These are phyloP conservation scores for Carassius gibelio DNA, from an alignment of 2,113 vertebrate species.

Conservation along the genomic window DNA sequence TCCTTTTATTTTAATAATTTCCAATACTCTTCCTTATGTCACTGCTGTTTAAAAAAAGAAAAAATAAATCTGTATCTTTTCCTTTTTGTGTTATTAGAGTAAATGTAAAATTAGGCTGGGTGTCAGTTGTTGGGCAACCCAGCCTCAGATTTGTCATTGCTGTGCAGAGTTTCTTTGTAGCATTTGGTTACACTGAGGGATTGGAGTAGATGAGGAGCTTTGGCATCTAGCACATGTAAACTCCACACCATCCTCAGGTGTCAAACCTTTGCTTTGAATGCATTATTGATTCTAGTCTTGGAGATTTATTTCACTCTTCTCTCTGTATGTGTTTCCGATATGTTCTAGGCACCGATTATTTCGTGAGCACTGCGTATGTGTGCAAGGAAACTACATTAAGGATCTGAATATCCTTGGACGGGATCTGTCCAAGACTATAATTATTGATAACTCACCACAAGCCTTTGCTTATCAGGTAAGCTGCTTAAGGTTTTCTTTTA, in stretches of 20 bases:
- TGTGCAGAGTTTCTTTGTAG: slow-evolving; percentile 27
- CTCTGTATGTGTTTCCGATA: slow-evolving; percentile 34
- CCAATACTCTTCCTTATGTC: background rate
- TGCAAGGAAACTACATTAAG: slow-evolving; percentile 99
- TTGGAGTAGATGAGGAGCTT: slow-evolving; percentile 7
- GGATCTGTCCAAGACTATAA: slow-evolving; percentile 99
- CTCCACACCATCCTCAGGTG: slow-evolving; percentile 52
- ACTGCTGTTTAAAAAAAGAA: background rate
- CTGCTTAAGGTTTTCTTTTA: background rate
- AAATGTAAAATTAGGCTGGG: slow-evolving; percentile 3
- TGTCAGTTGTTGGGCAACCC: slow-evolving; percentile 35
- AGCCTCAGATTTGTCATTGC: background rate
- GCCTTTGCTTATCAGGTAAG: slow-evolving; percentile 99
- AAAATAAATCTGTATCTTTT: background rate
- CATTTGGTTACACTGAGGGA: slow-evolving; percentile 25
- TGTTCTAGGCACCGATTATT: slow-evolving; percentile 90
- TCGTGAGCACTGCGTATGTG: slow-evolving; percentile 97
- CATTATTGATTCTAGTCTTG: slow-evolving; percentile 65
- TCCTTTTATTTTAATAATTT: background rate
- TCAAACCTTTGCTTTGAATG: slow-evolving; percentile 61
- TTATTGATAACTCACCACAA: slow-evolving; percentile 99
- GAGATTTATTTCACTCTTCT: slow-evolving; percentile 50
- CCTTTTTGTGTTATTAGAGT: background rate
- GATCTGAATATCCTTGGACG: slow-evolving; percentile 97
- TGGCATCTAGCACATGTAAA: slow-evolving; percentile 10